Conservation (phyloP, 2,888 invertebrate species). For the Dicyrtomina minuta region DNA sequence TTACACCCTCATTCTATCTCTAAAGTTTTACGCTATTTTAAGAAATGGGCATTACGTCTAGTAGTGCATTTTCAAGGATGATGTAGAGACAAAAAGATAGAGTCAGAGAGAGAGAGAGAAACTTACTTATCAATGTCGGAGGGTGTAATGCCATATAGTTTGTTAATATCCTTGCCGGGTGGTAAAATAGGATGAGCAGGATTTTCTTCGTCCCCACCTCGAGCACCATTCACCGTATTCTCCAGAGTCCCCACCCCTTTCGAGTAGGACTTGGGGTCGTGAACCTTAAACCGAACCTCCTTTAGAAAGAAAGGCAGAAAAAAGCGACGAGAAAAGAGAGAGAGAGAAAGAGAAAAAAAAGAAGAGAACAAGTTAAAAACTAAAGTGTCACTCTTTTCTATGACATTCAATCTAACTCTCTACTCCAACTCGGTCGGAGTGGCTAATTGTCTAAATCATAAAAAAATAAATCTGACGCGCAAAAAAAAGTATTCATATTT, state of each 20-base stretch:
- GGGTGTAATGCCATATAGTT: constrained; percentile 73
- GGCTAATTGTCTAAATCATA: too few species aligned
- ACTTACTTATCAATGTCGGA: constrained; percentile 91
- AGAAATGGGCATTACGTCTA: too few species aligned
- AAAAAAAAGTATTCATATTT: not conserved
- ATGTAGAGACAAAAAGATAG: too few species aligned
- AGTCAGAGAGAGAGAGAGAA: constrained; percentile 1
- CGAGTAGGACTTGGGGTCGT: constrained; percentile 90
- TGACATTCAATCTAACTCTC: not conserved
- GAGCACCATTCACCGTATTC: constrained; percentile 79
- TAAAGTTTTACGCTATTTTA: too few species aligned
- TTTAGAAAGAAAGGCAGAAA: constrained; percentile 56
- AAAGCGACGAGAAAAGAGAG: constrained; percentile 2
- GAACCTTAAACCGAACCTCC: constrained; percentile 94
- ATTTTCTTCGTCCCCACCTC: constrained; percentile 65
- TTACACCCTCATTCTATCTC: too few species aligned
- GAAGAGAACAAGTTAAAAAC: not conserved
- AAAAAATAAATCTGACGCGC: too few species aligned
- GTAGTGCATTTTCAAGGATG: too few species aligned
- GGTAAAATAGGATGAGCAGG: constrained; percentile 65
- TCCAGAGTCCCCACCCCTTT: constrained; percentile 83
- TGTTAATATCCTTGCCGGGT: constrained; percentile 89
- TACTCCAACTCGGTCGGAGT: not conserved
- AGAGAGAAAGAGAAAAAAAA: constrained; percentile 4
- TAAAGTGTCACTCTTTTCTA: constrained; percentile 4